Evolutionary conservation across 2,888 invertebrate species (phyloP), one percentile per base, ranked within the genome.

Genomic region (Neelides folsomi): DNA sequence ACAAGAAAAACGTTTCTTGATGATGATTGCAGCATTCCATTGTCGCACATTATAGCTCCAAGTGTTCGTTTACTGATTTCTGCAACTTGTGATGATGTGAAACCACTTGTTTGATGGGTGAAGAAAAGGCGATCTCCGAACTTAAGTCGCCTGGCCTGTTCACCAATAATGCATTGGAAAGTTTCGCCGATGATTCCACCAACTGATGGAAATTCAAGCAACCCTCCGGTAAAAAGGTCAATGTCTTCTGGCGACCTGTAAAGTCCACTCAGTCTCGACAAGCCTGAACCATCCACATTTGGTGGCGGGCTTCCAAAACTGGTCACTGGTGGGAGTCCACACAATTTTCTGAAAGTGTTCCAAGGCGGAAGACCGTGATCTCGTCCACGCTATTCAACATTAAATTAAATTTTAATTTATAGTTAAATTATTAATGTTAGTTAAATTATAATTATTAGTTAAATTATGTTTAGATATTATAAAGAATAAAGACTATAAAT

Each of bases 61-160:
- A 64, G 47, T 38, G 49, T 49, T 38, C 57, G 38, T 12, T 38
- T 48, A 40, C 53, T 35, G 12, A 63, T 49, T 36, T 54, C 53
- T 2, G 39, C 12, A 9, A 61, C 27, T 50, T 63, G 61, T 0
- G 34, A 12, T 2, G 35, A n/a, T 15, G 51, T 59, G 54, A 59
- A 64, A 12, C 49, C 13, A 15, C 53, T 54, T 7, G n/a, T 12
- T 36, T 36, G 47, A 41, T 64, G 62, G 2, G 60, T 60, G 39
- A 60, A 60, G 50, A 64, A 64, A 38, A 53, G 61, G 37, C 64
- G 37, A 44, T 64, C 64, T 41, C 62, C 64, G 39, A 43, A 45
- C 48, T 57, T 60, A 0, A 60, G 41, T 35, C 55, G 36, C 15
- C 49, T 16, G 46, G 62, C 62, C 47, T 64, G 64, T 1, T 7